phyloP scores from a whole-genome alignment of 2,113 vertebrate genomes.

The Uropsilus gracilis region DNA sequence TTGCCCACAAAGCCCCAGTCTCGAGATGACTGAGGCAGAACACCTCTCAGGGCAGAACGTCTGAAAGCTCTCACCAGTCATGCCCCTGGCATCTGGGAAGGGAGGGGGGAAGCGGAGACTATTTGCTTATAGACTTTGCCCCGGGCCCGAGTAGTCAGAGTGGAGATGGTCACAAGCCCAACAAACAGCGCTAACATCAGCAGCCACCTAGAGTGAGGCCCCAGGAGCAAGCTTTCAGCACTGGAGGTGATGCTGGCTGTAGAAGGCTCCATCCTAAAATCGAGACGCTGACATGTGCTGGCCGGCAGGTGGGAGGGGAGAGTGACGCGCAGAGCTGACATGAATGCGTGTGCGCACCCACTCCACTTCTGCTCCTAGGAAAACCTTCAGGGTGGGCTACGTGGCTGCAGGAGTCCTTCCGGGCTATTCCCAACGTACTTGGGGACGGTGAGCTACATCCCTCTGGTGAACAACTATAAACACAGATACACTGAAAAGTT shows the following conservation, averaged over 20 bases:
- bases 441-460: not conserved
- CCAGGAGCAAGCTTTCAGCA: not conserved
- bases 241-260: not conserved
- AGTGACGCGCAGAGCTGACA: not conserved
- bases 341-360: not conserved
- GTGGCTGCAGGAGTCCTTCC: not conserved
- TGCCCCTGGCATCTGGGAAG: not conserved
- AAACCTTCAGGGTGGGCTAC: not conserved
- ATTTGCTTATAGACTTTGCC: not conserved
- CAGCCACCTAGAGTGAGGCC: not conserved
- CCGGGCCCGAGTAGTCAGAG: not conserved
- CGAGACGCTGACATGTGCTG: not conserved
- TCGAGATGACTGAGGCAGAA: not conserved
- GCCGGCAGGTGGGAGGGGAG: not conserved
- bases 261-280: not conserved
- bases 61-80: not conserved
- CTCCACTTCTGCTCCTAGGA: not conserved
- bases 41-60: not conserved
- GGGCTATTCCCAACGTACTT: not conserved
- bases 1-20: not conserved
- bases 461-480: not conserved
- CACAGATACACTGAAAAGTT: not conserved
- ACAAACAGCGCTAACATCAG: not conserved
- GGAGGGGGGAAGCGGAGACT: not conserved
- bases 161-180: not conserved